Evolutionary conservation across 2,797 vertebrate species (phyloP).

Genomic region (Thripadectes ignobilis): DNA sequence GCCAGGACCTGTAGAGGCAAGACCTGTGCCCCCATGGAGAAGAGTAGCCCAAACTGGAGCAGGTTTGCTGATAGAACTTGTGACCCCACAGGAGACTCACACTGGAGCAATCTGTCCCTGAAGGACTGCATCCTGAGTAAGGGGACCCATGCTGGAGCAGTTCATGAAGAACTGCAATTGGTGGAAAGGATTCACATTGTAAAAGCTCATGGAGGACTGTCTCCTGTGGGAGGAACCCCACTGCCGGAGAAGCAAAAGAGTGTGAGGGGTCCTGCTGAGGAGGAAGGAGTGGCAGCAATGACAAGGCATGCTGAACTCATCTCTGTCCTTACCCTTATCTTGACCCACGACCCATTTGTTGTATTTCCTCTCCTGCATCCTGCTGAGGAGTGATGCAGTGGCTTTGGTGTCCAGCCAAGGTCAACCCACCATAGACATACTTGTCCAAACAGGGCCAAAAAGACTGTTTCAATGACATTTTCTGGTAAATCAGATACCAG

Average conservation of each 20-base stretch:
- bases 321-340: not conserved
- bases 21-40: not conserved
- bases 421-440: not conserved
- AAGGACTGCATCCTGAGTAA: not conserved
- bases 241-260: not conserved
- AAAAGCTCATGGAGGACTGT: not conserved
- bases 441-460: not conserved
- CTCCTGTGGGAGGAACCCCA: not conserved
- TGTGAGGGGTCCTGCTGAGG: not conserved
- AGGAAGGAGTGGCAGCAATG: not conserved
- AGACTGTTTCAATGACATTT: not conserved
- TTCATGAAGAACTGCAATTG: not conserved
- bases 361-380: not conserved
- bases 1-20: not conserved
- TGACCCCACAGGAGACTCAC: not conserved
- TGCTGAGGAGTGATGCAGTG: not conserved
- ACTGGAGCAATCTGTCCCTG: not conserved
- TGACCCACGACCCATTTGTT: not conserved
- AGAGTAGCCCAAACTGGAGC: not conserved
- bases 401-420: not conserved
- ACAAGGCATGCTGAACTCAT: not conserved
- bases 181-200: not conserved
- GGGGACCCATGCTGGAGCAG: not conserved
- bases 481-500: not conserved
- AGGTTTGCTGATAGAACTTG: not conserved